Percentiles rank a stretch among this genome's conserved stretches.
These are phyloP conservation scores for Julus scandinavius DNA, from an alignment of 2,888 invertebrate genomes.

Conservation along the genomic window DNA sequence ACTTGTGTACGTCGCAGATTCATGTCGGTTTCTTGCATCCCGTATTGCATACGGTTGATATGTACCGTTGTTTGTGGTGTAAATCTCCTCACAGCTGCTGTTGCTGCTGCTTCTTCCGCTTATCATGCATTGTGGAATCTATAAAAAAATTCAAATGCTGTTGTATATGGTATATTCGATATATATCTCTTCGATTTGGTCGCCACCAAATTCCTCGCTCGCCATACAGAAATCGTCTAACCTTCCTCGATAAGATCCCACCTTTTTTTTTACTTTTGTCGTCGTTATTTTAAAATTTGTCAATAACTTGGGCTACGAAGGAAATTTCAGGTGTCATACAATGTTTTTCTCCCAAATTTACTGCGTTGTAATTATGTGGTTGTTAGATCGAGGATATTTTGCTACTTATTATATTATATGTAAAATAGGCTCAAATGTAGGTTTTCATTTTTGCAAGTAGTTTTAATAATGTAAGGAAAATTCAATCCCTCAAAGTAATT, in stretches of 20 bases:
- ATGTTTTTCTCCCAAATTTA: not conserved
- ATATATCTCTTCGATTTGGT: conserved; percentile 17
- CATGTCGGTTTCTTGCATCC: not conserved
- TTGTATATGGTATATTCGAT: not conserved
- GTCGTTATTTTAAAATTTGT: not conserved
- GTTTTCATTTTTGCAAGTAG: too few relatives aligned
- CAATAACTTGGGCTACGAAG: not conserved
- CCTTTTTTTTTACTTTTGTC: not conserved
- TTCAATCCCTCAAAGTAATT: too few relatives aligned
- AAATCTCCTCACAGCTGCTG: conserved; percentile 6
- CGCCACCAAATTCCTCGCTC: conserved; percentile 45
- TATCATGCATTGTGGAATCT: conserved; percentile 10
- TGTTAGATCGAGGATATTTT: too few relatives aligned
- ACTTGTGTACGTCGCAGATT: not conserved
- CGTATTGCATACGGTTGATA: not conserved
- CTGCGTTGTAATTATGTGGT: too few relatives aligned
- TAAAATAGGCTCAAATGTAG: too few relatives aligned
- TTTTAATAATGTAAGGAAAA: too few relatives aligned
- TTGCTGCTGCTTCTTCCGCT: conserved; percentile 46
- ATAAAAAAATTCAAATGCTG: not conserved
- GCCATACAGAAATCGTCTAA: not conserved
- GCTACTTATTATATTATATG: too few relatives aligned
- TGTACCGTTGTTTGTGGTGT: not conserved
- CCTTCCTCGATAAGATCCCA: not conserved
- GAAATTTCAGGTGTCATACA: not conserved